These are phyloP conservation scores for Pampus argenteus DNA, from an alignment of 2,797 vertebrate genomes.

Conservation along the genomic window DNA sequence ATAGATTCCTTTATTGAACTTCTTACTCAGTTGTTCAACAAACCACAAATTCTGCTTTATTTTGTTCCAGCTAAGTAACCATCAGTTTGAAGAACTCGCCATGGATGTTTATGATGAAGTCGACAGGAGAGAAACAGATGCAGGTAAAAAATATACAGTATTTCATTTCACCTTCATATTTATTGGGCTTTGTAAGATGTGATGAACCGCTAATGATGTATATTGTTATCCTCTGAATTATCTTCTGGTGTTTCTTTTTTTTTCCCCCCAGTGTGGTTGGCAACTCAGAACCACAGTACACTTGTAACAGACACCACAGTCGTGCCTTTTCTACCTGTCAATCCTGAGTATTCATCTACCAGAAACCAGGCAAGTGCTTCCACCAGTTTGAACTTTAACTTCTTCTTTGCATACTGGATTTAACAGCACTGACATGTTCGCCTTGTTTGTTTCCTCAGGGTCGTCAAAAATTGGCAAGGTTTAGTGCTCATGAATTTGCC, in stretches of 20 bases:
- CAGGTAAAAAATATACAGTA: slow-evolving; percentile 81
- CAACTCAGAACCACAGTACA: slow-evolving; percentile 97
- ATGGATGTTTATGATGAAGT: slow-evolving; percentile 99
- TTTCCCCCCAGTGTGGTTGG: slow-evolving; percentile 90
- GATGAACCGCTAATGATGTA: not conserved
- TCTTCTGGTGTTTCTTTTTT: not conserved
- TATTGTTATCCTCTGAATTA: no score
- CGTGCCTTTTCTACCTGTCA: slow-evolving; percentile 97
- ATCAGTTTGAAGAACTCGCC: slow-evolving; percentile 98
- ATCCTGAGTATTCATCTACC: slow-evolving; percentile 98
- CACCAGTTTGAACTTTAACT: not conserved
- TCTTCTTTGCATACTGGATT: not conserved
- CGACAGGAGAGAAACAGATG: slow-evolving; percentile 97
- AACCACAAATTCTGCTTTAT: slow-evolving; percentile 15
- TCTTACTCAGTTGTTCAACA: not conserved
- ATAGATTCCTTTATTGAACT: not conserved
- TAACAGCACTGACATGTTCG: not conserved
- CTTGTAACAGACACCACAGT: slow-evolving; percentile 97
- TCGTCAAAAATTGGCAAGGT: slow-evolving; percentile 95
- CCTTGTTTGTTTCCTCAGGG: slow-evolving; percentile 81
- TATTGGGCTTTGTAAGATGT: not conserved
- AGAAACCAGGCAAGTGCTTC: slow-evolving; percentile 91
- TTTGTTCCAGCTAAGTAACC: slow-evolving; percentile 92
- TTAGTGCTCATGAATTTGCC: slow-evolving; percentile 98
- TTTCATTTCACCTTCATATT: not conserved